Evolutionary conservation across 2,113 vertebrate genomes (phyloP).

Genomic region (Rhineura floridana): DNA sequence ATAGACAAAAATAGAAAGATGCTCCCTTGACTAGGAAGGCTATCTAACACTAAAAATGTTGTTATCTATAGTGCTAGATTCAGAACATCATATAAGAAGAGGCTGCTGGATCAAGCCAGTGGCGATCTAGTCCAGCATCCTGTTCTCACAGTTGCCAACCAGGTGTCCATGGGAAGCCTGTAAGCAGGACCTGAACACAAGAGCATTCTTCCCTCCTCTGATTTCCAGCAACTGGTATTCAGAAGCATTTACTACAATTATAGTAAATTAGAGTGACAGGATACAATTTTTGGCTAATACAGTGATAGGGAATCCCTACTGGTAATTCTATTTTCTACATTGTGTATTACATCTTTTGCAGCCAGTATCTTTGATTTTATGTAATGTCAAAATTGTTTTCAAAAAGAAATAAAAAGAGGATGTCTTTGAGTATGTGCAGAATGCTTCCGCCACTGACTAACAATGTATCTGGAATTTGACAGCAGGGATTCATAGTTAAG

Average conservation of each 20-base stretch:
- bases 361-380: neutral
- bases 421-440: neutral
- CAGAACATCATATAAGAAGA: too few relatives aligned
- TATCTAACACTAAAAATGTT: too few relatives aligned
- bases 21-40: too few relatives aligned
- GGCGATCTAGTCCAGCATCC: too few relatives aligned
- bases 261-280: neutral
- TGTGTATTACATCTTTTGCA: neutral
- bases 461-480: neutral
- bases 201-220: too few relatives aligned
- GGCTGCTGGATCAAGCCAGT: neutral
- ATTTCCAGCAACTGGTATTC: too few relatives aligned
- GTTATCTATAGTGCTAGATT: too few relatives aligned
- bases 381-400: neutral
- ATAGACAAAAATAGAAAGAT: too few relatives aligned
- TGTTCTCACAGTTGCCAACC: too few relatives aligned
- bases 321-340: neutral
- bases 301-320: neutral
- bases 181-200: too few relatives aligned
- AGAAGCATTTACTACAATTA: neutral
- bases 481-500: neutral
- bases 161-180: too few relatives aligned
- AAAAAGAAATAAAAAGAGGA: neutral
- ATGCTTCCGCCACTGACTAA: neutral
- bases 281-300: too few relatives aligned